These are phyloP conservation scores for Psilopsiagon aurifrons DNA, from an alignment of 2,113 vertebrate genomes.

Conservation along the genomic window DNA sequence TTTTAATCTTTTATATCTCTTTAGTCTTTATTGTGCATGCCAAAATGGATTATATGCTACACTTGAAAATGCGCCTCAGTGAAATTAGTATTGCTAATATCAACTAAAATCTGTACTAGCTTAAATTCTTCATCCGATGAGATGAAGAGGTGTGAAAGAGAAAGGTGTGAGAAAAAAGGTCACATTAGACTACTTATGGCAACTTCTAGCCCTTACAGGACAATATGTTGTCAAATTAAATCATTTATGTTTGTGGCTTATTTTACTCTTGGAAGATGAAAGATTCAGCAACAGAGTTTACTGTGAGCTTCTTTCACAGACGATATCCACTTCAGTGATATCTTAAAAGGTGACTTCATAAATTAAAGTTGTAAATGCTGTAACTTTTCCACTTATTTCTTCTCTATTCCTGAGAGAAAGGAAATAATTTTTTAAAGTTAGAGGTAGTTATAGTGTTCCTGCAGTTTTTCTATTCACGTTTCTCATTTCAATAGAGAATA, in stretches of 20 bases:
- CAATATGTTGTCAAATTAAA: neutral
- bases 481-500: neutral
- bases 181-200: neutral
- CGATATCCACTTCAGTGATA: neutral
- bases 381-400: neutral
- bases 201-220: neutral
- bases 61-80: neutral
- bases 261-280: neutral
- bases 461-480: neutral
- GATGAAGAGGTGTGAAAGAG: neutral
- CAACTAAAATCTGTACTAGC: neutral
- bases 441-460: neutral
- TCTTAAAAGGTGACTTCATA: neutral
- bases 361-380: neutral
- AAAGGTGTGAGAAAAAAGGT: neutral
- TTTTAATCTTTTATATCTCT: neutral
- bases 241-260: neutral
- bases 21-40: neutral
- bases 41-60: neutral
- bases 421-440: neutral
- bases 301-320: neutral
- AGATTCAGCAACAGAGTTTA: neutral
- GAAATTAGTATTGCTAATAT: neutral
- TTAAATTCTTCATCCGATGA: neutral
- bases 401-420: neutral